phyloP scores from a whole-genome alignment of 1,140 invertebrate species.

The Zaprionus gabonicus region DNA sequence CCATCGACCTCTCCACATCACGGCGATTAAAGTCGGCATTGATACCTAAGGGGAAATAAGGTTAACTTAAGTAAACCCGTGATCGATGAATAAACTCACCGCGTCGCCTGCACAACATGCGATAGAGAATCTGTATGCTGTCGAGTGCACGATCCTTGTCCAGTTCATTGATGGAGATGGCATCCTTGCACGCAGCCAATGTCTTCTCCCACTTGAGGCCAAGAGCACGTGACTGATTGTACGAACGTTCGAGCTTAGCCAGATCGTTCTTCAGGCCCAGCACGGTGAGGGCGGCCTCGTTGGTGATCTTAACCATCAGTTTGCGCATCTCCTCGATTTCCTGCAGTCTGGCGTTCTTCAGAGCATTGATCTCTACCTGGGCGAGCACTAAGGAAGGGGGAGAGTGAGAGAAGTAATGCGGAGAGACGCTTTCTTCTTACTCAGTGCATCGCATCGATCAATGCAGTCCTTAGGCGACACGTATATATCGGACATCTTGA shows the following conservation, averaged over 20 bases:
- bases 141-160: slow-evolving; percentile 68
- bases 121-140: slow-evolving; percentile 59
- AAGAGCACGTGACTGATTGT: slow-evolving; percentile 55
- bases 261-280: slow-evolving; percentile 76
- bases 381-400: slow-evolving; percentile 58
- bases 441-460: slow-evolving; percentile 79
- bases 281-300: slow-evolving; percentile 65
- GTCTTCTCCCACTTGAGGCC: slow-evolving; percentile 75
- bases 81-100: slow-evolving; percentile 18
- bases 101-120: slow-evolving; percentile 61
- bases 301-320: slow-evolving; percentile 68
- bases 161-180: slow-evolving; percentile 43
- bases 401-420: too few species aligned
- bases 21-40: slow-evolving; percentile 26
- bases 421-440: slow-evolving; percentile 25
- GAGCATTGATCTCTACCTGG: slow-evolving; percentile 67
- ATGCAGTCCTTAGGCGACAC: slow-evolving; percentile 75
- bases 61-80: too few species aligned
- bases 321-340: slow-evolving; percentile 68
- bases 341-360: slow-evolving; percentile 54
- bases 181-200: slow-evolving; percentile 61
- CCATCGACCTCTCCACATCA: slow-evolving; percentile 44
- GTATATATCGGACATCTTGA: slow-evolving; percentile 68
- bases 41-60: slow-evolving; percentile 30
- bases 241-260: slow-evolving; percentile 64